Percentiles rank a stretch among this genome's conserved stretches.
These are phyloP conservation scores for Caenorhabditis afra DNA, from an alignment of 2,888 invertebrate species.

Conservation along the genomic window DNA sequence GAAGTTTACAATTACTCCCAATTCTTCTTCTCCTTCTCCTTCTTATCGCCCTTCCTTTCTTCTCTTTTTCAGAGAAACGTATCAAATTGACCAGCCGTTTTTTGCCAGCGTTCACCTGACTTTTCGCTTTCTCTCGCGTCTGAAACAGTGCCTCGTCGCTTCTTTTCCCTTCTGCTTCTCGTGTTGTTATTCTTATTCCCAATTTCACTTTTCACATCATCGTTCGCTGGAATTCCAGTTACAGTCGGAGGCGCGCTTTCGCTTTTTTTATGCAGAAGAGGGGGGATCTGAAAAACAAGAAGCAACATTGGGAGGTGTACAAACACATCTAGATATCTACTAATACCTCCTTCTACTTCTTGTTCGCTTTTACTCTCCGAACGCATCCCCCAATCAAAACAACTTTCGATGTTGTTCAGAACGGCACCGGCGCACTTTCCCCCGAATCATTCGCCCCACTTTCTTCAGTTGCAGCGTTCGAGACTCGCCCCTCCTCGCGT, in stretches of 20 bases:
- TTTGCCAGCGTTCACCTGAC: slow-evolving; percentile 9
- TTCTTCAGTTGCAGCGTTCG: neutral
- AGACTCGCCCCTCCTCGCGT: neutral
- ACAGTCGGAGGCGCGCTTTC: slow-evolving; percentile 34
- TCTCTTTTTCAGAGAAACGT: slow-evolving; percentile 42
- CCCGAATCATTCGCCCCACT: slow-evolving; percentile 9
- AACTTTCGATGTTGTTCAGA: slow-evolving; percentile 56
- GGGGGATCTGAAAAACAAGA: slow-evolving; percentile 53
- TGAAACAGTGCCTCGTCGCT: slow-evolving; percentile 15
- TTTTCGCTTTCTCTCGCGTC: slow-evolving; percentile 12
- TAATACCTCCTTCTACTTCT: slow-evolving; percentile 28
- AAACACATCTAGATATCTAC: slow-evolving; percentile 58
- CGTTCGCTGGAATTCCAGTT: slow-evolving; percentile 47
- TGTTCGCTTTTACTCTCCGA: slow-evolving; percentile 42
- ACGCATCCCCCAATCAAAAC: slow-evolving; percentile 51
- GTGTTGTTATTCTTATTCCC: slow-evolving; percentile 45
- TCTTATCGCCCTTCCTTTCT: slow-evolving; percentile 1
- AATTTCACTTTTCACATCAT: slow-evolving; percentile 38
- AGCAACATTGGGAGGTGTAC: slow-evolving; percentile 55
- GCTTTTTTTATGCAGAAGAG: slow-evolving; percentile 46
- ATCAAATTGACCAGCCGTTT: slow-evolving; percentile 5
- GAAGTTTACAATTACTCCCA: slow-evolving; percentile 59
- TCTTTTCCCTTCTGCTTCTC: neutral
- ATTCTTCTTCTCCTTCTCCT: slow-evolving; percentile 28
- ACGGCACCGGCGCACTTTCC: slow-evolving; percentile 24